A percentile compares a stretch with the other conserved stretches of the same genome.
Evolutionary conservation across 1,140 invertebrate genomes (phyloP).

Genomic region (Drosophila suzukii): DNA sequence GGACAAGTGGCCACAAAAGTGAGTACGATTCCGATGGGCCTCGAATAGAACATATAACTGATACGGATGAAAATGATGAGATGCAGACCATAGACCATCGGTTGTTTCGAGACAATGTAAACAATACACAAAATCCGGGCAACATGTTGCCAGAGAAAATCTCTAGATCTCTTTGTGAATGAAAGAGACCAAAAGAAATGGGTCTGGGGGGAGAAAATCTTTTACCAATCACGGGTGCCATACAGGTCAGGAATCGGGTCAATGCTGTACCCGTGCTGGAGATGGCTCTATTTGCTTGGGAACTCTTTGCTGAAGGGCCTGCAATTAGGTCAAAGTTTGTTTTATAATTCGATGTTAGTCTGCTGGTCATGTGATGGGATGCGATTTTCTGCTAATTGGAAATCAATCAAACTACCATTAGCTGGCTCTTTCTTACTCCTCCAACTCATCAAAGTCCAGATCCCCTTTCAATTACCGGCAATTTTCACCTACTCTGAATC

Average conservation of each 20-base stretch:
- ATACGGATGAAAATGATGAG: constrained; percentile 29
- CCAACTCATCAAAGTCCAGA: constrained; percentile 16
- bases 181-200: constrained; percentile 27
- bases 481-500: constrained; percentile 61
- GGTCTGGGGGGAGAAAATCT: constrained; percentile 1
- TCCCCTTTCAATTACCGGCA: constrained; percentile 36
- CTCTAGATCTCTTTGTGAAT: constrained; percentile 44
- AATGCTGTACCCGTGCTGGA: constrained; percentile 69
- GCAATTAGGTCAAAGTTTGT: constrained; percentile 71
- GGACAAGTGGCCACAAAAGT: constrained; percentile 10
- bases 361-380: constrained; percentile 65
- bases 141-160: constrained; percentile 39
- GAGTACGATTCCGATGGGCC: constrained; percentile 22
- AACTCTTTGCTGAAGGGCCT: constrained; percentile 40
- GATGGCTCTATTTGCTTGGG: constrained; percentile 26
- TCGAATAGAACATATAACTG: constrained; percentile 21
- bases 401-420: constrained; percentile 75
- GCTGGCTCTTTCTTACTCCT: constrained; percentile 8
- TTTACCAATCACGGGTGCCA: constrained; percentile 84
- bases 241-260: constrained; percentile 81
- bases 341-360: constrained; percentile 22
- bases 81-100: constrained; percentile 4
- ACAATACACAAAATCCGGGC: constrained; percentile 25
- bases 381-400: constrained; percentile 61
- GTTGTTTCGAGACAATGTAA: constrained; percentile 24